Evolutionary conservation across 2,113 vertebrate species (phyloP).

Genomic region (Apteryx owenii): DNA sequence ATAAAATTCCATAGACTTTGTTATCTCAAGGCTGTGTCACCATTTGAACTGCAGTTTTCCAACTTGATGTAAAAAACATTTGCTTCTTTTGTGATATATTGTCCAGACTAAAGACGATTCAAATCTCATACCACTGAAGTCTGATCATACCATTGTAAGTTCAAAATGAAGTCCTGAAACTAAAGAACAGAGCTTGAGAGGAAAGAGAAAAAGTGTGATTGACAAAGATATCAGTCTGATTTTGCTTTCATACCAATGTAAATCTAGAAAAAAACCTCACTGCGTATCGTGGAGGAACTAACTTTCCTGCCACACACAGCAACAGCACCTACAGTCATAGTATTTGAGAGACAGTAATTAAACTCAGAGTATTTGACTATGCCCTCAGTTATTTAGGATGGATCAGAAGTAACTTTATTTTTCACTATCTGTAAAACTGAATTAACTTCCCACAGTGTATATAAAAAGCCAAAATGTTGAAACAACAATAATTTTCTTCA

Average conservation of each 20-base stretch:
- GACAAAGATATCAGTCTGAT: background rate
- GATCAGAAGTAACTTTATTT: background rate
- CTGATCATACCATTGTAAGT: background rate
- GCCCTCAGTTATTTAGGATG: background rate
- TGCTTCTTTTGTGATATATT: background rate
- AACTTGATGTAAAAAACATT: background rate
- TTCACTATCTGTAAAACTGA: background rate
- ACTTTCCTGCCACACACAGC: background rate
- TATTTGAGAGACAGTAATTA: background rate
- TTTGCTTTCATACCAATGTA: background rate
- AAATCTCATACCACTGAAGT: background rate
- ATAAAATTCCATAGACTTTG: background rate
- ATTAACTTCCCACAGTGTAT: background rate
- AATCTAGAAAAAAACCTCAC: background rate
- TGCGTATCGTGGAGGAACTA: background rate
- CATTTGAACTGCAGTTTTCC: background rate
- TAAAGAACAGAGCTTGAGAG: background rate
- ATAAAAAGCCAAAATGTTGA: background rate
- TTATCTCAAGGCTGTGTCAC: background rate
- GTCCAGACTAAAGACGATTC: background rate
- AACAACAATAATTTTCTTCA: background rate
- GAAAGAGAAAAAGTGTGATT: background rate
- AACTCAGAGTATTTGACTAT: background rate
- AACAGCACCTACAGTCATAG: background rate
- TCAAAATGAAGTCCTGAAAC: background rate